Base-by-base conservation (phyloP, 2,797 vertebrate genomes). In the Muscicapa comitata region DNA sequence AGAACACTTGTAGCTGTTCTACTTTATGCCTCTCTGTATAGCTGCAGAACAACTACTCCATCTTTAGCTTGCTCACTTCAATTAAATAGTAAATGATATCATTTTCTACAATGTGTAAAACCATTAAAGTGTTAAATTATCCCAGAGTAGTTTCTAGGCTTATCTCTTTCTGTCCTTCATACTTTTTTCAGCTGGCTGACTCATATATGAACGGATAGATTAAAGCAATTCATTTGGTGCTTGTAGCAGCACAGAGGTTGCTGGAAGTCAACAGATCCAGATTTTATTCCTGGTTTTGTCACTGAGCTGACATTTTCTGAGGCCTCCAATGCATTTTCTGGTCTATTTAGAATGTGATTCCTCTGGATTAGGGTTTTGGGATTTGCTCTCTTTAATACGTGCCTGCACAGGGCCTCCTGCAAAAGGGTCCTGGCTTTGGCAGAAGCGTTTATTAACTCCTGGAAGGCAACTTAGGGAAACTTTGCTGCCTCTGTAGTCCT, bases 101-200 rank as follows among this genome's bases (percentile, higher is more conserved):
- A 33, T 89, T 87, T 42, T 68, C 57, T 68, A 13, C 71, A 79
- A 81, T 51, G n/a, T n/a, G n/a, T n/a, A n/a, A n/a, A n/a, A n/a
- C n/a, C n/a, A n/a, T n/a, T n/a, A n/a, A n/a, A n/a, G 43, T 83
- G 23, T n/a, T 93, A 76, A 87, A 95, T 89, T 90, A 43, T 73
- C 58, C 54, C 73, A 94, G 63, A 93, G 25, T 19, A 57, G 40
- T 68, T 94, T 88, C 80, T 43, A 61, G n/a, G 42, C 43, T 89
- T 67, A 65, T 88, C 86, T 75, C 37, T 53, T 82, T 88, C 43
- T 78, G 50, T 35, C 61, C 58, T 78, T 91, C 68, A 37, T 8
- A 7, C 2, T 70, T 92, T 70, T 72, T 91, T 91, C 63, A 93
- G 11, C 40, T 84, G 33, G 37, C 33, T 92, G 80, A 47, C 18